A percentile compares a stretch with the other conserved stretches of the same genome.
Conservation (phyloP, 2,113 vertebrate genomes). For the Chlorodrepanis virens region DNA sequence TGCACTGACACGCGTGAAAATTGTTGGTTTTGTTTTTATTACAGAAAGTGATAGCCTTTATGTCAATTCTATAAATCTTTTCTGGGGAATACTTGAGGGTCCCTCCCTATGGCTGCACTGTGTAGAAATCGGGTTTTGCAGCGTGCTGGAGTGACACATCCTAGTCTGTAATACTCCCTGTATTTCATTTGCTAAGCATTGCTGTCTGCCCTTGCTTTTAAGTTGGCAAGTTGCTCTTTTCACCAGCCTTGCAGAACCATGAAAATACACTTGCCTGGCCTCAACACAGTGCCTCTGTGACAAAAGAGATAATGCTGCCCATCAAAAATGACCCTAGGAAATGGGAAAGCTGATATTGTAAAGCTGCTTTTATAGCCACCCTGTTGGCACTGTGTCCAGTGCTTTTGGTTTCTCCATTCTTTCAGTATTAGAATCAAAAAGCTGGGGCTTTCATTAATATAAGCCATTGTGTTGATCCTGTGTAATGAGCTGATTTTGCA, state of each 20-base stretch:
- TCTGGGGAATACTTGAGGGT: neutral
- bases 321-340: constrained; percentile 50
- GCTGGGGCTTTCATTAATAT: neutral
- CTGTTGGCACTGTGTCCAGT: neutral
- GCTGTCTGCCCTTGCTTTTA: constrained; percentile 27
- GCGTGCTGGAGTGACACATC: neutral
- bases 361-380: constrained; percentile 35
- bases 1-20: neutral
- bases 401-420: neutral
- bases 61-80: neutral
- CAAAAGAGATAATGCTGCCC: constrained; percentile 38
- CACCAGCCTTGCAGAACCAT: neutral
- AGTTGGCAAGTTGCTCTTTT: constrained; percentile 12
- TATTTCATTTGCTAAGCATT: neutral
- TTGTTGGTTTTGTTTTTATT: neutral
- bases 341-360: constrained; percentile 27
- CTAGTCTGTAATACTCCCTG: neutral
- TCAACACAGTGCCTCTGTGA: neutral
- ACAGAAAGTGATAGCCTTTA: neutral
- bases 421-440: neutral
- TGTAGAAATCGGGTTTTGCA: neutral
- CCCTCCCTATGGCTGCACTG: neutral
- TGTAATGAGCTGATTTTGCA: neutral
- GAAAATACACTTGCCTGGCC: constrained; percentile 35
- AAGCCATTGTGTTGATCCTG: neutral